These are phyloP conservation scores for Psilopsiagon aymara DNA, from an alignment of 2,113 vertebrate species.

Conservation along the genomic window DNA sequence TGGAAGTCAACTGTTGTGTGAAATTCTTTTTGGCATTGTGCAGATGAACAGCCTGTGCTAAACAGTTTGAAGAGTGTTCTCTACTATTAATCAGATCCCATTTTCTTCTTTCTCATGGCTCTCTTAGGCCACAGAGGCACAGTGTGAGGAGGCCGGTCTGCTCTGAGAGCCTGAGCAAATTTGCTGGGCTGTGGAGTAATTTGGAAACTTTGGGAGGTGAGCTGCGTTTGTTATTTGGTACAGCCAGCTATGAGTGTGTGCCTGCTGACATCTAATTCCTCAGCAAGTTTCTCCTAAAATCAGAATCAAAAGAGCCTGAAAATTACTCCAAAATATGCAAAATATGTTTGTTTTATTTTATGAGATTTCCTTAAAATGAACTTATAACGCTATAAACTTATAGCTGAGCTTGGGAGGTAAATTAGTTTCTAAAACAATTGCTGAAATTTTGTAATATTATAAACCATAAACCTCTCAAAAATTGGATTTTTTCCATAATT, in stretches of 20 bases:
- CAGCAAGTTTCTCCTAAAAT: not conserved
- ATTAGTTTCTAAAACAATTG: not conserved
- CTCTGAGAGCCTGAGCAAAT: not conserved
- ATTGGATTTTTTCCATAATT: not conserved
- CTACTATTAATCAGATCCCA: not conserved
- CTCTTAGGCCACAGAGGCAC: not conserved
- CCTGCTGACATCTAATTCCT: not conserved
- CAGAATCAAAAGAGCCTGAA: not conserved
- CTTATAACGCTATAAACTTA: not conserved
- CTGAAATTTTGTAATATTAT: not conserved
- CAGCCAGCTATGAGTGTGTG: not conserved
- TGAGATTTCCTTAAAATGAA: not conserved
- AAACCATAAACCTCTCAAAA: not conserved
- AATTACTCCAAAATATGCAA: not conserved
- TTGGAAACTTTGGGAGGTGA: not conserved
- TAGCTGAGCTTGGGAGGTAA: not conserved
- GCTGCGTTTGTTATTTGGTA: not conserved
- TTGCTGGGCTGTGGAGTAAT: accelerated
- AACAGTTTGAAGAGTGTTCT: not conserved
- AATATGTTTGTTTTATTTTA: not conserved
- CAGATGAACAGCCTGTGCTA: not conserved
- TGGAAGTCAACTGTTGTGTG: not conserved
- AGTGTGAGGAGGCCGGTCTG: not conserved
- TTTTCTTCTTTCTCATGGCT: not conserved
- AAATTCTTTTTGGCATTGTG: not conserved